These are phyloP conservation scores for Eilema sororculum DNA, from an alignment of 2,888 invertebrate genomes.

Conservation along the genomic window DNA sequence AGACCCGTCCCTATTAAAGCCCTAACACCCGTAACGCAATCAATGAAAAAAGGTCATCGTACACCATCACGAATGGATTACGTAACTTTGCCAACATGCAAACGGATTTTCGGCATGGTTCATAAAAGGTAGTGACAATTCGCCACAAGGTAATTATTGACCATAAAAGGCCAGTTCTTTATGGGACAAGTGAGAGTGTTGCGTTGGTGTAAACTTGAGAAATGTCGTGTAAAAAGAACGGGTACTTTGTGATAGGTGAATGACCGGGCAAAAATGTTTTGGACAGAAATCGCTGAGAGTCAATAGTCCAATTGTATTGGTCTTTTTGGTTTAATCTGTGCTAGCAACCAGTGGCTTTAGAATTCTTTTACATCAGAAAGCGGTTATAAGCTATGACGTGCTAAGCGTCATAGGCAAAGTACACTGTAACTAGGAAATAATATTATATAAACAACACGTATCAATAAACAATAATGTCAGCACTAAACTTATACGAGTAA, in stretches of 20 bases:
- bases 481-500: too few species aligned
- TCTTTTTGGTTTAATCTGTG: neutral
- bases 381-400: too few species aligned
- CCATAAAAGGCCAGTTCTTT: conserved; percentile 11
- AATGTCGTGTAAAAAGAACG: neutral
- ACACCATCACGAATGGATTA: conserved; percentile 8
- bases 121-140: conserved; percentile 9
- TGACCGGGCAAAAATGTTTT: neutral
- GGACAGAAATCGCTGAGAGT: neutral
- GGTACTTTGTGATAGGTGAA: conserved; percentile 3
- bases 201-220: conserved; percentile 6
- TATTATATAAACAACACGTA: too few species aligned
- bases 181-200: conserved; percentile 13
- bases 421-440: too few species aligned
- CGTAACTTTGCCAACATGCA: neutral
- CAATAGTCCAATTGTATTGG: neutral
- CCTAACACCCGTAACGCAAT: conserved; percentile 13
- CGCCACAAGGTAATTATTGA: conserved; percentile 9
- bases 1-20: conserved; percentile 3
- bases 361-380: neutral
- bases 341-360: neutral
- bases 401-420: too few species aligned
- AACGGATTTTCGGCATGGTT: conserved; percentile 9
- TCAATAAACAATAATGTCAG: too few species aligned
- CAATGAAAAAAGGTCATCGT: conserved; percentile 5